phyloP scores from a whole-genome alignment of 35 echinoderm and acorn worm species.

The Apostichopus japonicus region DNA sequence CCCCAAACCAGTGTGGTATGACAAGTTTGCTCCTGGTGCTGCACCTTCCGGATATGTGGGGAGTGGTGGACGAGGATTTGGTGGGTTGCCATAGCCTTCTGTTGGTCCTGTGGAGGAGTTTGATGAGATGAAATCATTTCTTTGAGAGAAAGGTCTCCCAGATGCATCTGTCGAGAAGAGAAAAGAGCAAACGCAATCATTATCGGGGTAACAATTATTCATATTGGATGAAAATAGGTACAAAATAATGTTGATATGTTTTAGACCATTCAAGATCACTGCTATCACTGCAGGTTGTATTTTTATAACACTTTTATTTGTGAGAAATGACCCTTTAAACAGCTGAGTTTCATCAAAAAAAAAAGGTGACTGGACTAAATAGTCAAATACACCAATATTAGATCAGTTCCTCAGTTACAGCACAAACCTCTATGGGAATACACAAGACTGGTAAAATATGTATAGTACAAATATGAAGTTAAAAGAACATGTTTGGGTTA shows the following conservation, averaged over 20 bases:
- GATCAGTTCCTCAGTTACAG: not conserved
- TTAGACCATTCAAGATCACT: no score
- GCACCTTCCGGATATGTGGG: not conserved
- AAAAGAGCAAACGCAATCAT: not conserved
- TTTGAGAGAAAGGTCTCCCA: not conserved
- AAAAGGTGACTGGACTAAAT: not conserved
- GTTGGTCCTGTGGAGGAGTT: not conserved
- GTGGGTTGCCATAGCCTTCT: not conserved
- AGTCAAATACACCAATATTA: not conserved
- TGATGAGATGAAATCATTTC: not conserved
- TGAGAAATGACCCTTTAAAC: no score
- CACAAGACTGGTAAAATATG: no score
- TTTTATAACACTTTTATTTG: no score
- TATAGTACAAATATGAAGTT: no score
- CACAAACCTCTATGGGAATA: not conserved
- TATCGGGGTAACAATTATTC: no score
- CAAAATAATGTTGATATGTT: no score
- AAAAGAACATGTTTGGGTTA: no score
- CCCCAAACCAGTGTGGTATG: not conserved
- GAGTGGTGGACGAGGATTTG: not conserved
- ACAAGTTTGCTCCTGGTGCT: not conserved
- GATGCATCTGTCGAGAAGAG: conserved; percentile 16
- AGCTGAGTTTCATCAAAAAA: not conserved
- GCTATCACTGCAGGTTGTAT: no score
- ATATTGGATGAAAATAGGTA: not conserved